phyloP scores from a whole-genome alignment of 2,888 invertebrate genomes.

The Phrixothrix hirtus region DNA sequence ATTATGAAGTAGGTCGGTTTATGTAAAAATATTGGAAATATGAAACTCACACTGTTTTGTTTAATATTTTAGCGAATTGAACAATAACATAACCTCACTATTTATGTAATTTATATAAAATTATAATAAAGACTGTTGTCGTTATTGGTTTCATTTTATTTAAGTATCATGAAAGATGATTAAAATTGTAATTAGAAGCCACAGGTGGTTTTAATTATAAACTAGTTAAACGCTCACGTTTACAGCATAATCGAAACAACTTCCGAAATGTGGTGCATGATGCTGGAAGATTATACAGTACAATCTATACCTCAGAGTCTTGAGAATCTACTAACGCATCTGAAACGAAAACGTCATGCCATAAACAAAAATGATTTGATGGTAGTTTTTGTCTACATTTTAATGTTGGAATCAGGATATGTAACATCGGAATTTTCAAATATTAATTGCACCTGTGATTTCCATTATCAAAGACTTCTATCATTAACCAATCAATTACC shows the following conservation, averaged over 20 bases:
- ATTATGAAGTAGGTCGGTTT: too few relatives aligned
- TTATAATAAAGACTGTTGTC: neutral
- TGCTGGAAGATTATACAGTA: constrained; percentile 46
- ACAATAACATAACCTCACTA: too few relatives aligned
- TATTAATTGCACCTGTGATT: constrained; percentile 33
- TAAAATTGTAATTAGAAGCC: neutral
- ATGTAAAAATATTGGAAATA: too few relatives aligned
- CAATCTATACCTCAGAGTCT: constrained; percentile 45
- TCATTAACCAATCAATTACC: constrained; percentile 41
- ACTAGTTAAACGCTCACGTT: neutral
- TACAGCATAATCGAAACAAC: constrained; percentile 20
- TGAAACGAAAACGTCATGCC: constrained; percentile 13
- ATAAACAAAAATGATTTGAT: constrained; percentile 43
- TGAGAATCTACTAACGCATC: constrained; percentile 38
- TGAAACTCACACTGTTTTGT: too few relatives aligned
- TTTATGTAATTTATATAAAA: neutral
- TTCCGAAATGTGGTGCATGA: constrained; percentile 49
- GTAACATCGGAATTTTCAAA: constrained; percentile 40
- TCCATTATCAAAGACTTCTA: constrained; percentile 42
- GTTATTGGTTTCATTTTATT: neutral
- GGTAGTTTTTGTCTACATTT: constrained; percentile 49
- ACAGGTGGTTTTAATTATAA: constrained; percentile 8
- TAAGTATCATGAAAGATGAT: neutral
- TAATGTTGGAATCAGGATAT: constrained; percentile 54
- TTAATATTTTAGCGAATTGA: neutral